Evolutionary conservation across 2,888 invertebrate species (phyloP), one percentile per base, ranked within the genome.

Genomic region (Drosophila lacicola): DNA sequence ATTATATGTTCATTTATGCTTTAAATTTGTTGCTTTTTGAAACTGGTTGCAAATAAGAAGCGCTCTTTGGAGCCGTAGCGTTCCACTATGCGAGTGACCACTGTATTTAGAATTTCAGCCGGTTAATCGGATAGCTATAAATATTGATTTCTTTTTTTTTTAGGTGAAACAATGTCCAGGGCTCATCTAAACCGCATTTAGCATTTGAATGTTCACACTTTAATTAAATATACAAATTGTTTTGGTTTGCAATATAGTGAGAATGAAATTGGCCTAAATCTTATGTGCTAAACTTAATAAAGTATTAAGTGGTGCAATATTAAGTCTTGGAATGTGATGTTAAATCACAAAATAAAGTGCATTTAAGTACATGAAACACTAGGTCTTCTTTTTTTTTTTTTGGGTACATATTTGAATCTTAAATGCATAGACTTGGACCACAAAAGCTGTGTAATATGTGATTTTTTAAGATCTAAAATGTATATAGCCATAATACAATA

Each of bases 401-500:
- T 37, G 42, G 11, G 4, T 37, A 41, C 25, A 58, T 46, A 46
- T 29, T 36, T 10, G 2, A 44, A 50, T 70, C 61, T 70, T 74
- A 77, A 77, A 77, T 77, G 77, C 77, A 64, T 45, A 34, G 53
- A 60, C 19, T 77, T 77, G 77, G 76, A 76, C 76, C 76, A 54
- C 72, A 75, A 19, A 68, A 58, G 57, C 49, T 37, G 53, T 69
- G 57, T 47, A 33, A 11, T 49, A 47, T 33, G 60, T 58, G 66
- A 33, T 2, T 10, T 29, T 41, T 25, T 29, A 41, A 29, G 63
- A 11, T 36, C 19, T 45, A 45, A 42, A 42, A 17, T 39, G 13
- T 37, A 13, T 45, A 19, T 54, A 63, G 50, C 19, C 50, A 36
- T 13, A 50, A 37, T 37, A 8, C 8, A 8, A 29, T 29, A 29